Evolutionary conservation across 2,888 invertebrate species (phyloP), one percentile per base, ranked within the genome.

Genomic region (Gryllus longicercus): DNA sequence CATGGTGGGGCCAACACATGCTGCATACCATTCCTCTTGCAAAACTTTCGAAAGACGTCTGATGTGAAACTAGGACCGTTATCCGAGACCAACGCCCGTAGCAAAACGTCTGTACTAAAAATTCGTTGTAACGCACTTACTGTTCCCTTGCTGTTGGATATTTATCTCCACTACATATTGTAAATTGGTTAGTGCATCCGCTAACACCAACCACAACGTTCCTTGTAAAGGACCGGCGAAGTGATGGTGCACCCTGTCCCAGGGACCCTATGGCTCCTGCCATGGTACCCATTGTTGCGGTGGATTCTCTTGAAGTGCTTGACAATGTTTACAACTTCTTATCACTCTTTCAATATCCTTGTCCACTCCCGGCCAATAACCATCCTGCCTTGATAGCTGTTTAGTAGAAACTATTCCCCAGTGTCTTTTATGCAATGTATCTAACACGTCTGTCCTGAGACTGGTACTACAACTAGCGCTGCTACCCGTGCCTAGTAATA

Each of bases 111-210:
- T 14, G 11, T 25, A 18, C 12, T 21, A 63, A 78, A 78, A 21
- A 51, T 18, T 11, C 63, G 2, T 25, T 38, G n/a, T 12, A 78
- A 63, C 14, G 74, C 51, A 11, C 2, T 12, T 11, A 78, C 23
- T 11, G 78, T 78, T 12, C n/a, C 63, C 51, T 16, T n/a, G n/a
- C n/a, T n/a, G 14, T 74, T 51, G 50, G 12, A 12, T 51, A 2
- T 12, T 11, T 14, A 63, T 51, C 18, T 51, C 11, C 14, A 63
- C 2, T 2, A 75, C 49, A 12, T 79, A 49, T 3, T 25, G 18
- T 16, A 50, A 79, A 63, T 76, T 75, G 10, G 79, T 75, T 5
- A 74, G 21, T 49, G 79, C 75, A 51, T 79, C 76, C n/a, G 75
- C 11, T 74, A 49, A 25, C 2, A 79, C 21, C 4, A 79, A 50